Evolutionary conservation across 2,888 invertebrate species (phyloP).

Genomic region (Gryllus longicercus): DNA sequence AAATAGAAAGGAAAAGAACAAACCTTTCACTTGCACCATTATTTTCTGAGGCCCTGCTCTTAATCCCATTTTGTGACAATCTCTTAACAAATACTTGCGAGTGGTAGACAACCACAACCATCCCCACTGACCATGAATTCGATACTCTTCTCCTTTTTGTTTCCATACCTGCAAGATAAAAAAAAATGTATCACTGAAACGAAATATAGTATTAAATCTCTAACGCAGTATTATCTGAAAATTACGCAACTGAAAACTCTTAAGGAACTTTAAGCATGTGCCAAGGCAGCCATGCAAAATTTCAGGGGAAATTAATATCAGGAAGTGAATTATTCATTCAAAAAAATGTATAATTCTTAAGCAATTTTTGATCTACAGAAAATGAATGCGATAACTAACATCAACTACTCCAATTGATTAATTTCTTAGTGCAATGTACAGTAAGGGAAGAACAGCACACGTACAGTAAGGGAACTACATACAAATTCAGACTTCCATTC

Average conservation of each 20-base stretch:
- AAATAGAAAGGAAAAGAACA: neutral
- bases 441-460: too few species aligned
- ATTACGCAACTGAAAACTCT: neutral
- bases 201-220: neutral
- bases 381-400: too few species aligned
- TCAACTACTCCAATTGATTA: too few species aligned
- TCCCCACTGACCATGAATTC: slow-evolving; percentile 96
- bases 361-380: too few species aligned
- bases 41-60: slow-evolving; percentile 70
- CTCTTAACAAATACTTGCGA: slow-evolving; percentile 57
- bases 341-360: neutral
- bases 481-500: too few species aligned
- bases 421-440: too few species aligned
- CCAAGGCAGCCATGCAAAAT: too few species aligned
- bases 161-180: slow-evolving; percentile 68
- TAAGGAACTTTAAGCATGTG: neutral
- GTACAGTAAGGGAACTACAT: too few species aligned
- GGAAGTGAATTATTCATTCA: neutral
- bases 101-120: slow-evolving; percentile 88
- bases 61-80: slow-evolving; percentile 57
- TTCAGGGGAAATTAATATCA: neutral
- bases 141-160: slow-evolving; percentile 96
- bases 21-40: slow-evolving; percentile 66
- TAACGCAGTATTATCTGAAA: neutral
- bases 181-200: neutral